Conservation (phyloP, 2,888 invertebrate genomes). For the Cheilosia impressa region DNA sequence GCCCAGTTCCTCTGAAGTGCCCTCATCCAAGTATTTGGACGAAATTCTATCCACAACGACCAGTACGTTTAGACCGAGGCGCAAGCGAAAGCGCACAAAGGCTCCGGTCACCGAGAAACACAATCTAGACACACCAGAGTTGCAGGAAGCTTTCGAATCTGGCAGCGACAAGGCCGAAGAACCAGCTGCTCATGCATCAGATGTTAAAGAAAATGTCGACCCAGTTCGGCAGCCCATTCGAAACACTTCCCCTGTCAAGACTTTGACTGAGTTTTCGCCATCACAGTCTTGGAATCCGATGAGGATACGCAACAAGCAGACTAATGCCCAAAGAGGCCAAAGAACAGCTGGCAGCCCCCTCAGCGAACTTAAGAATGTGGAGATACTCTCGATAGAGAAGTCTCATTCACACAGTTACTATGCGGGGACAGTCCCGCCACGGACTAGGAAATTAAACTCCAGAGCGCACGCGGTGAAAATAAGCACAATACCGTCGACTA, state of each 20-base stretch:
- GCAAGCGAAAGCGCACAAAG: constrained; percentile 78
- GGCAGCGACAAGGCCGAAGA: constrained; percentile 74
- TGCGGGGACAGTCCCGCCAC: constrained; percentile 80
- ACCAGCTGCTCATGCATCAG: constrained; percentile 78
- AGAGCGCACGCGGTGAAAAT: constrained; percentile 54
- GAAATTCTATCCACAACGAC: constrained; percentile 45
- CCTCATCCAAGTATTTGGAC: constrained; percentile 68
- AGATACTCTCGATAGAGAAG: constrained; percentile 81
- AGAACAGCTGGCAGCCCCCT: constrained; percentile 15
- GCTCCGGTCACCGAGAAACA: constrained; percentile 78
- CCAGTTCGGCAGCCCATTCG: not conserved
- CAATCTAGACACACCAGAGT: constrained; percentile 80
- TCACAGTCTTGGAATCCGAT: constrained; percentile 80
- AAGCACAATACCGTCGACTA: constrained; percentile 27
- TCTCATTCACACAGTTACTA: constrained; percentile 83
- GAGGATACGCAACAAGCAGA: constrained; percentile 76
- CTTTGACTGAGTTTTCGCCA: constrained; percentile 63
- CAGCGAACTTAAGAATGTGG: constrained; percentile 70
- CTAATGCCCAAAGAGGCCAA: constrained; percentile 25
- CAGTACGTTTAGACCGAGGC: constrained; percentile 51
- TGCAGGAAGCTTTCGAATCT: constrained; percentile 81
- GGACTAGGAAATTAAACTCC: constrained; percentile 55
- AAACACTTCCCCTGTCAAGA: constrained; percentile 49
- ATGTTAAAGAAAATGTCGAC: constrained; percentile 76
- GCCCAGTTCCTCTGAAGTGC: constrained; percentile 36